Evolutionary conservation across 2,113 vertebrate genomes (phyloP), one percentile per base, ranked within the genome.

Genomic region (Neofelis nebulosa): DNA sequence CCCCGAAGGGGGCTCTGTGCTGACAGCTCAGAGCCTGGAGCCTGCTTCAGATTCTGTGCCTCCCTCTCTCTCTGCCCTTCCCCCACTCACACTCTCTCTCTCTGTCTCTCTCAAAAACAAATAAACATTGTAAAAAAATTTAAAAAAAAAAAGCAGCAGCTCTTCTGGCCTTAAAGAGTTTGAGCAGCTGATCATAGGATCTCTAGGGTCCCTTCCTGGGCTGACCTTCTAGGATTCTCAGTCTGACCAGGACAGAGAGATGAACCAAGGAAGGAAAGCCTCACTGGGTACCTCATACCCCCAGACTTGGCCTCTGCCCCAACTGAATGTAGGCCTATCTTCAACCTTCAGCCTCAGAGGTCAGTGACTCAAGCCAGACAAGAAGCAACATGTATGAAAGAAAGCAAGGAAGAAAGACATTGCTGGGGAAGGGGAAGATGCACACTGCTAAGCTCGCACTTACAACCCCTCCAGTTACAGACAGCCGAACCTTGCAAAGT

Each of bases 401-500:
- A 45, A 4, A 55, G 41, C 63, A 78, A 93, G 31, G 31, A 68
- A 93, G 66, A 74, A 87, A 25, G 16, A 15, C 4, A 36, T 95
- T 50, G 15, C 15, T 66, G 21, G 48, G 36, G 52, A 48, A 78
- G 7, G 36, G 45, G 16, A 79, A 86, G 73, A 25, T 19, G 16
- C 36, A 63, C 52, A 55, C 74, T 73, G 45, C 65, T 81, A 25
- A 80, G 73, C 36, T 50, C n/a, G 36, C 5, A 4, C 74, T 96
- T 93, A 27, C 31, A 52, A 7, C 29, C n/a, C 68, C 91, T 92
- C 50, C 33, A 79, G 57, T n/a, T 52, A 55, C 45, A 63, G 33
- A 88, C 3, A 91, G 88, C 84, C 89, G 96, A 94, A 91, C 55
- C 84, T 80, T 98, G 66, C 71, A 97, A 63, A 96, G 92, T 97